Evolutionary conservation across 2,888 invertebrate species (phyloP), one percentile per base, ranked within the genome.

Genomic region (Aphodius granarius): DNA sequence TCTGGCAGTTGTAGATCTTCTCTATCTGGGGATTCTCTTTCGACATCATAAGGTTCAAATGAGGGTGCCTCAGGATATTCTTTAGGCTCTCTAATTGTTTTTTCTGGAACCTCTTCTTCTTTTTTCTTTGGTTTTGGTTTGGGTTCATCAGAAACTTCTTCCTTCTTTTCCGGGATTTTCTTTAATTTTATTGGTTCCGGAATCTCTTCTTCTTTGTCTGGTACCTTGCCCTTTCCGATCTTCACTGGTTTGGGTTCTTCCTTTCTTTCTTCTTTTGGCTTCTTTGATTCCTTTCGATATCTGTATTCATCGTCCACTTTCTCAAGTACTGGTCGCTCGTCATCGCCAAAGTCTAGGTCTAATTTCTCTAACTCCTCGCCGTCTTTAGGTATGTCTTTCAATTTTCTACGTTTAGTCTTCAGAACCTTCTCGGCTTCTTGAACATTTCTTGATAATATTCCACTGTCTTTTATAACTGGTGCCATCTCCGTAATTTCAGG

Each of bases 381-480:
- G 75, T 87, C 86, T 74, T 87, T 84, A 73, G 86, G 86, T 77
- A 83, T 83, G 71, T 85, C 86, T 83, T 82, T 87, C 79, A 80
- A 86, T 78, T 84, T 88, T 84, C 81, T 84, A 63, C 82, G 84
- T 78, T 90, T 89, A 75, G 89, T 91, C 85, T 91, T 93, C 70
- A 92, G 86, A 13, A 92, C 85, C 84, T 92, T 89, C 77, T 91
- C 87, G 5, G 93, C 94, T 85, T 94, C 94, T 86, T 92, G 85
- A 17, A 89, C 80, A 77, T 89, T 89, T 78, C 89, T 90, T 0
- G 94, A 94, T 63, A 94, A 84, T 78, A 93, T 90, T 21, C 94
- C 94, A 82, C 89, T 90, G 82, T 91, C 90, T 78, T 90, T 90
- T 17, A 90, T 80, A 21, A 88, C 83, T 0, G 91, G 90, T 76